Evolutionary conservation across 2,797 vertebrate genomes (phyloP).

Genomic region (Chromobotia macracanthus): DNA sequence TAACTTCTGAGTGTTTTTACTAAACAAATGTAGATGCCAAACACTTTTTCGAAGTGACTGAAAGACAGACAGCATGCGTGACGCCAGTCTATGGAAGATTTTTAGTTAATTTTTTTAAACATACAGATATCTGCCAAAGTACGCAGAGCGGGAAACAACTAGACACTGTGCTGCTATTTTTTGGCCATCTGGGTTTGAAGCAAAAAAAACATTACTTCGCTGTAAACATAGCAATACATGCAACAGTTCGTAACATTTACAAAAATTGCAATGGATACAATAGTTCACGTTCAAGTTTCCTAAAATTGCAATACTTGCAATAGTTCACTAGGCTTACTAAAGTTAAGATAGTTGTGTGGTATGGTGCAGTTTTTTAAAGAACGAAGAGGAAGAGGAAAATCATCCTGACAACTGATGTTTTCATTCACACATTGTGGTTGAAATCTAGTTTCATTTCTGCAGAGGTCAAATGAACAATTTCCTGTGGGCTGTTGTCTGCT

Average conservation of each 20-base stretch:
- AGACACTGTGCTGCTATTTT: slow-evolving; percentile 53
- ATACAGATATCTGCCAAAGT: slow-evolving; percentile 29
- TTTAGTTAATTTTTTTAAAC: slow-evolving; percentile 23
- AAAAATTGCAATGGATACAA: too few species aligned
- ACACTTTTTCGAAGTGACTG: slow-evolving; percentile 12
- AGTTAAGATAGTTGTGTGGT: too few species aligned
- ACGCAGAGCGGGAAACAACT: slow-evolving; percentile 52
- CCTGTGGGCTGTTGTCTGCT: neutral
- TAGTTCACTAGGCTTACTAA: too few species aligned
- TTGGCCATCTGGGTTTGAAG: slow-evolving; percentile 26
- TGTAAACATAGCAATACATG: slow-evolving; percentile 30
- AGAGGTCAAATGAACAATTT: slow-evolving; percentile 6
- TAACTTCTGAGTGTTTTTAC: slow-evolving; percentile 19
- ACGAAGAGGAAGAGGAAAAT: too few species aligned
- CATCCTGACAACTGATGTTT: too few species aligned
- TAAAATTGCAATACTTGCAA: too few species aligned
- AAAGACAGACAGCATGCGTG: slow-evolving; percentile 5
- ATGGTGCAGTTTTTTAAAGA: too few species aligned
- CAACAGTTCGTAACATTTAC: neutral
- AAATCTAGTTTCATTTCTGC: neutral
- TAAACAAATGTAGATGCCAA: slow-evolving; percentile 17
- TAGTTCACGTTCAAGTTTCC: too few species aligned
- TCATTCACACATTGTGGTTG: too few species aligned
- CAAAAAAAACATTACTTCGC: slow-evolving; percentile 35
- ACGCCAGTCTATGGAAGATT: slow-evolving; percentile 32